A percentile compares a stretch with the other conserved stretches of the same genome.
Conservation (phyloP, 2,888 invertebrate genomes). For the Punctoribates punctum region DNA sequence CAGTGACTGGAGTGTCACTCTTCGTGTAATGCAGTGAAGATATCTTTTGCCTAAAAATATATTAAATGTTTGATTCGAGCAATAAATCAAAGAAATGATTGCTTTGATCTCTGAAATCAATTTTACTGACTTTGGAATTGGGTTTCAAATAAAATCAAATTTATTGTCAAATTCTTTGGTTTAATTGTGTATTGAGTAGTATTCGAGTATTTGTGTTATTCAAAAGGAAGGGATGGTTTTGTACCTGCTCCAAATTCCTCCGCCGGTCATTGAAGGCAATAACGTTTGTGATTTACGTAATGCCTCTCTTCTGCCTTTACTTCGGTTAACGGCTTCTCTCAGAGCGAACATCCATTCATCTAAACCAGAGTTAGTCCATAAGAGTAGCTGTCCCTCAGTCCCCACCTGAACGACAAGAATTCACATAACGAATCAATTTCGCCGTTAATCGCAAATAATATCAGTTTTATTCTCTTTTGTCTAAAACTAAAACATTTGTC, state of each 20-base stretch:
- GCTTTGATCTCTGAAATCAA: too few relatives aligned
- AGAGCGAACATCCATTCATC: conserved; percentile 49
- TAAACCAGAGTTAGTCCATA: conserved; percentile 43
- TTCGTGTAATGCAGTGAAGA: conserved; percentile 8
- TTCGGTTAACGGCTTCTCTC: conserved; percentile 63
- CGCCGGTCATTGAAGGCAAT: conserved; percentile 44
- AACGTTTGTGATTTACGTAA: conserved; percentile 56
- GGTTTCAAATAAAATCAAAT: too few relatives aligned
- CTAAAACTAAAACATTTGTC: too few relatives aligned
- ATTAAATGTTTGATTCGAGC: background rate
- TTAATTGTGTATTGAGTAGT: too few relatives aligned
- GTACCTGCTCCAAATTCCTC: conserved; percentile 34
- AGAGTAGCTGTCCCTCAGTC: conserved; percentile 57
- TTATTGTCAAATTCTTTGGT: too few relatives aligned
- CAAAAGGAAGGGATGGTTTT: too few relatives aligned
- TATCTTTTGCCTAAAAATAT: conserved; percentile 16
- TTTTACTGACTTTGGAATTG: too few relatives aligned
- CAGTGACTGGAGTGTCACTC: background rate
- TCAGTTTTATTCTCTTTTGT: too few relatives aligned
- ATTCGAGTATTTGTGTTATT: too few relatives aligned
- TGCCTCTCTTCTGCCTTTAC: conserved; percentile 63
- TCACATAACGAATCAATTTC: background rate
- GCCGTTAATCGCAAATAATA: conserved; percentile 57
- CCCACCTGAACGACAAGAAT: conserved; percentile 61
- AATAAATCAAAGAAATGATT: too few relatives aligned